These are phyloP conservation scores for Ceriagrion tenellum DNA, from an alignment of 2,888 invertebrate species.

Conservation along the genomic window DNA sequence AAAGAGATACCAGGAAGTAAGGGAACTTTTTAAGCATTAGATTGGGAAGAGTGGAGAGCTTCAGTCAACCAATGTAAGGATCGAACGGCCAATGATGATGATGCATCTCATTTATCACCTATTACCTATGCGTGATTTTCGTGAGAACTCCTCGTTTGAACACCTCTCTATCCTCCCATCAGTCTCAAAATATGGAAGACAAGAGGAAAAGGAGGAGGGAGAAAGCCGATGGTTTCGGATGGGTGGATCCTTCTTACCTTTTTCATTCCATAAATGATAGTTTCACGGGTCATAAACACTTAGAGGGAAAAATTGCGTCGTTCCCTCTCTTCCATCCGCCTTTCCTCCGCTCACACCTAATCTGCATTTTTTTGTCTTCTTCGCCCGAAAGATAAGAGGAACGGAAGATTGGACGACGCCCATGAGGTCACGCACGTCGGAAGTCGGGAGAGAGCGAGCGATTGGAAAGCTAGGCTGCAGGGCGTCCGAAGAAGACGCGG, in stretches of 20 bases:
- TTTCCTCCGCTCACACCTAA: neutral
- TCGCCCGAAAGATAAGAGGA: neutral
- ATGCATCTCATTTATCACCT: too few species aligned
- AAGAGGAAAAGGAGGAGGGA: neutral
- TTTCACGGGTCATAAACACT: constrained; percentile 58
- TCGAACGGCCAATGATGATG: too few species aligned
- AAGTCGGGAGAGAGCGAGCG: neutral
- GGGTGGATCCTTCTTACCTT: constrained; percentile 21
- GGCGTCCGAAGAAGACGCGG: neutral
- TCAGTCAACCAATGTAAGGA: too few species aligned
- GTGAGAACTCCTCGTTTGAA: too few species aligned
- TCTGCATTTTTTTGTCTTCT: neutral
- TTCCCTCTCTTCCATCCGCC: constrained; percentile 1
- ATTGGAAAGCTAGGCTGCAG: neutral
- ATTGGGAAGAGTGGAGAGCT: too few species aligned
- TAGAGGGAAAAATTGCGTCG: constrained; percentile 2
- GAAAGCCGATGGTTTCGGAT: neutral
- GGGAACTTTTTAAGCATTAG: too few species aligned
- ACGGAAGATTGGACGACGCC: neutral
- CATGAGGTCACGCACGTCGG: neutral
- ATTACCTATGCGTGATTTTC: too few species aligned
- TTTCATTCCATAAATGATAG: constrained; percentile 41
- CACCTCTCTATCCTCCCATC: too few species aligned
- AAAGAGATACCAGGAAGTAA: too few species aligned
- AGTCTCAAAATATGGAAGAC: too few species aligned